Conservation (phyloP, 2,113 vertebrate genomes). For the Malurus elegans region DNA sequence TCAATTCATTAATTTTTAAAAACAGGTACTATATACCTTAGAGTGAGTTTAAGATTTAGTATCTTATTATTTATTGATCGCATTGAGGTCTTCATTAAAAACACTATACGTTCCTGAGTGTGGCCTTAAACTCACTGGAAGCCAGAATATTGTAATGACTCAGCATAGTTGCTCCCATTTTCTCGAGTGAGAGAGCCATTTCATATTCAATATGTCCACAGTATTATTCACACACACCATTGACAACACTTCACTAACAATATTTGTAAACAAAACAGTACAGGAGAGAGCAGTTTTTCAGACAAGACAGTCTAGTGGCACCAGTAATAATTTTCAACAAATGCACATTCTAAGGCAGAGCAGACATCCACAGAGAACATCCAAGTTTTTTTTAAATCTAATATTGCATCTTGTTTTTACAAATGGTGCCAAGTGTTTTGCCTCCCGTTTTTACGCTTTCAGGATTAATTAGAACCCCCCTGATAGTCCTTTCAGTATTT, state of each 20-base stretch:
- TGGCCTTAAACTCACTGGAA: not conserved
- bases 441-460: not conserved
- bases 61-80: not conserved
- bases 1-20: not conserved
- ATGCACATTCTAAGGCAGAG: not conserved
- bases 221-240: not conserved
- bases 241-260: not conserved
- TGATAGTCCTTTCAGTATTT: not conserved
- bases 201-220: not conserved
- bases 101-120: not conserved
- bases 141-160: not conserved
- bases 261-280: not conserved
- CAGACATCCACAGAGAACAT: not conserved
- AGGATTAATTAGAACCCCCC: conserved; percentile 34
- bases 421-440: not conserved
- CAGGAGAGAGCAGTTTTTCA: not conserved
- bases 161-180: not conserved
- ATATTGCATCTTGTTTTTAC: not conserved
- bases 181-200: not conserved
- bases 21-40: not conserved
- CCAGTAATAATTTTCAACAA: not conserved
- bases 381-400: not conserved
- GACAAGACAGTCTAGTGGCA: not conserved
- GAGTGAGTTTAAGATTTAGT: not conserved
- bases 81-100: not conserved